These are phyloP conservation scores for Glaucidium brasilianum DNA, from an alignment of 2,113 vertebrate genomes.

Conservation along the genomic window DNA sequence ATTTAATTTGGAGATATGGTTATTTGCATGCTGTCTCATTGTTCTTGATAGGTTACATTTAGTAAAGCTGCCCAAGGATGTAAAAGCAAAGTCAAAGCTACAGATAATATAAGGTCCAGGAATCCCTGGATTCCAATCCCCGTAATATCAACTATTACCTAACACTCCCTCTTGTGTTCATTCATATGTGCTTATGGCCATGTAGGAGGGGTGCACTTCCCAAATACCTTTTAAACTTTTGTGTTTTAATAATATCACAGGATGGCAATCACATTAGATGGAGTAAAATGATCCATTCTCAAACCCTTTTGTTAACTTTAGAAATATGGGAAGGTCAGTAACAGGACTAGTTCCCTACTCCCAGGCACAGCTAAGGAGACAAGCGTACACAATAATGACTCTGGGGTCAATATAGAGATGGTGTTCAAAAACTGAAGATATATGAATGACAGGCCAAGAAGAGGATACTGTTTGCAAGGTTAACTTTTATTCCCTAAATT, in stretches of 20 bases:
- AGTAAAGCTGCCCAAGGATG: not conserved
- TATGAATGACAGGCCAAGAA: conserved; percentile 15
- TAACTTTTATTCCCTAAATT: conserved; percentile 46
- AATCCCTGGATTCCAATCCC: not conserved
- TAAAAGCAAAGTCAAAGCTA: not conserved
- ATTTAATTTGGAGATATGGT: not conserved
- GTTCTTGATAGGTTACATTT: not conserved
- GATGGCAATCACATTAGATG: not conserved
- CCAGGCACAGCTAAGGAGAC: not conserved
- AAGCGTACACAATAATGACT: not conserved
- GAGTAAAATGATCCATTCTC: not conserved
- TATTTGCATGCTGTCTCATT: not conserved
- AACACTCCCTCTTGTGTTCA: conserved; percentile 38
- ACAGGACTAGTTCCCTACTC: not conserved
- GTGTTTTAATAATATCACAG: not conserved
- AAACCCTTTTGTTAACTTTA: not conserved
- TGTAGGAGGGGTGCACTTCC: not conserved
- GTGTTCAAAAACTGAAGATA: conserved; percentile 1
- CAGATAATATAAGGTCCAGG: not conserved
- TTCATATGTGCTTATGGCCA: not conserved
- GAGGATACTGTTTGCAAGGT: not conserved
- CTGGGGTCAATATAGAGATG: not conserved
- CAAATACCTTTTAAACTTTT: not conserved
- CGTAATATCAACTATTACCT: not conserved
- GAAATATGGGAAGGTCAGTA: not conserved